Base-by-base conservation (phyloP, 2,888 invertebrate genomes). In the Daptonema setosum region DNA sequence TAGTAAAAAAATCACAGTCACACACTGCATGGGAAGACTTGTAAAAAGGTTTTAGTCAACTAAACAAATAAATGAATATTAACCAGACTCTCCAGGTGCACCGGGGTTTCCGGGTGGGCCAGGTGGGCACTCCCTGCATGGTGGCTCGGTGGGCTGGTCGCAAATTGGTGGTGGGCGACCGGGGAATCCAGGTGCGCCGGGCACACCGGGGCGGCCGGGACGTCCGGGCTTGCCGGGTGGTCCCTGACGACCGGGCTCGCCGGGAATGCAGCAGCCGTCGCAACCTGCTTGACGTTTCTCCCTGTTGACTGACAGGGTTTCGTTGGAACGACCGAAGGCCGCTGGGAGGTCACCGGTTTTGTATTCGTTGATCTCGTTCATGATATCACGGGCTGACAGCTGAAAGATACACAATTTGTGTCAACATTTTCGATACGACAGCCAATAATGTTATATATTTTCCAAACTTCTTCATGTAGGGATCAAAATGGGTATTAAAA, bases 351-450 rank as follows among this genome's bases (percentile, higher is more conserved):
- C 29, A n/a, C 3, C 30, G 52, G 28, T n/a, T 30, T 28, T 30
- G 61, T 63, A 65, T 54, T 67, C 66, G 57, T 63, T 61, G 61
- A 69, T 63, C 59, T 69, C 69, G 56, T 66, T 52, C 64, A 69
- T 65, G 20, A 69, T 68, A 59, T 70, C 69, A 1, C 65, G 62
- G 2, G 69, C 69, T n/a, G 68, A 69, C 28, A 66, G 59, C 67
- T 67, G 50, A n/a, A 56, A 24, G 8, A 48, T 24, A n/a, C n/a
- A n/a, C n/a, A n/a, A n/a, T n/a, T n/a, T n/a, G n/a, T n/a, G n/a
- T n/a, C n/a, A n/a, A n/a, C n/a, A n/a, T n/a, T n/a, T n/a, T n/a
- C n/a, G n/a, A n/a, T n/a, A n/a, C n/a, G n/a, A n/a, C n/a, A n/a
- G n/a, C n/a, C n/a, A n/a, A n/a, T n/a, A n/a, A n/a, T n/a, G n/a